Conservation (phyloP, 2,797 vertebrate species). For the Leuciscus waleckii region DNA sequence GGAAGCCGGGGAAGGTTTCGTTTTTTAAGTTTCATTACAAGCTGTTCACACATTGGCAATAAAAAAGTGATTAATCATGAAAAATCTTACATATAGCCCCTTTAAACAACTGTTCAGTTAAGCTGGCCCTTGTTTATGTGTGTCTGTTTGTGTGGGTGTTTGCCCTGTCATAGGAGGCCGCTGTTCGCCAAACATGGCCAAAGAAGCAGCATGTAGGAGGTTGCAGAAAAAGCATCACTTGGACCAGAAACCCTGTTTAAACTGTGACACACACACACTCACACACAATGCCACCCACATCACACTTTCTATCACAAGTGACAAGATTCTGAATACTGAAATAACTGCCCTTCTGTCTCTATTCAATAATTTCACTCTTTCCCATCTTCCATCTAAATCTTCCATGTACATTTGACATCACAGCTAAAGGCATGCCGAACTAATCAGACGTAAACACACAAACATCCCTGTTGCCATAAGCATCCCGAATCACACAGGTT, state of each 20-base stretch:
- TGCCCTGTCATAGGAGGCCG: constrained; percentile 40
- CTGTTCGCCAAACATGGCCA: constrained; percentile 41
- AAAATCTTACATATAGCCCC: background rate
- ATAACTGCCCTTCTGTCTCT: constrained; percentile 34
- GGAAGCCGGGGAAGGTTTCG: too few relatives aligned
- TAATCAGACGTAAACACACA: constrained; percentile 45
- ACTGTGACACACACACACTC: constrained; percentile 41
- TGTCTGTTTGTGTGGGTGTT: constrained; percentile 47
- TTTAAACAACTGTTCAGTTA: constrained; percentile 34
- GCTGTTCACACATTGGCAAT: background rate
- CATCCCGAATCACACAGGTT: constrained; percentile 25
- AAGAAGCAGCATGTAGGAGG: constrained; percentile 44
- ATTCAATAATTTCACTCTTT: constrained; percentile 20
- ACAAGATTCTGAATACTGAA: constrained; percentile 26
- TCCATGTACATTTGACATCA: constrained; percentile 45
- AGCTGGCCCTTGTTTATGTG: constrained; percentile 36
- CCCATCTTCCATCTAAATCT: constrained; percentile 15
- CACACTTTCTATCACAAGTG: constrained; percentile 43
- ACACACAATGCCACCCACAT: constrained; percentile 40
- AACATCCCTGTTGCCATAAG: constrained; percentile 17
- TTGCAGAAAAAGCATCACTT: constrained; percentile 47
- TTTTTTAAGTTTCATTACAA: background rate
- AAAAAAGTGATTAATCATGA: background rate
- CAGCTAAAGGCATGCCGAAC: constrained; percentile 32
- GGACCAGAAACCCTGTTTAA: constrained; percentile 47